Conservation (phyloP, 2,113 vertebrate species). For the Thunnus thynnus region DNA sequence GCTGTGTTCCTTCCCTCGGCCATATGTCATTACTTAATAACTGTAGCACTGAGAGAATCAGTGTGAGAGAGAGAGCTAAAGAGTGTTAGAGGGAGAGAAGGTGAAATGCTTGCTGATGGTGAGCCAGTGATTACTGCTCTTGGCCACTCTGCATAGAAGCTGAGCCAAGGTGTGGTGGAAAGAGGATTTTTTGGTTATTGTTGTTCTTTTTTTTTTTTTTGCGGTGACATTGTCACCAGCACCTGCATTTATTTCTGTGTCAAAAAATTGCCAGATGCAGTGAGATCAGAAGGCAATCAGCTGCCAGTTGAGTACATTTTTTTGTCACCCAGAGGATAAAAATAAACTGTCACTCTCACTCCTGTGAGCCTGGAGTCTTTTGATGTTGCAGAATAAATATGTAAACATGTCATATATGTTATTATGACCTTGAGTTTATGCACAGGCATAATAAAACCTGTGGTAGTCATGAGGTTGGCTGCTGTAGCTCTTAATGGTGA, state of each 20-base stretch:
- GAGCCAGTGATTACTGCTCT: conserved; percentile 61
- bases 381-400: conserved; percentile 29
- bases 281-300: conserved; percentile 48
- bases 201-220: conserved; percentile 10
- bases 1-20: conserved; percentile 55
- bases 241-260: conserved; percentile 53
- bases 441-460: neutral
- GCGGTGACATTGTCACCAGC: conserved; percentile 36
- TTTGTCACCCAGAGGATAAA: conserved; percentile 55
- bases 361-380: conserved; percentile 34
- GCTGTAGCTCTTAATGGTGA: conserved; percentile 12
- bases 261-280: conserved; percentile 32
- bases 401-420: conserved; percentile 7
- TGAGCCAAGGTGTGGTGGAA: conserved; percentile 30
- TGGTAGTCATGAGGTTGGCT: neutral
- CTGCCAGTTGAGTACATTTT: conserved; percentile 15
- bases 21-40: conserved; percentile 77
- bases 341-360: conserved; percentile 48
- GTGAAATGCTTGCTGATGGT: conserved; percentile 37
- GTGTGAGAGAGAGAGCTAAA: conserved; percentile 19
- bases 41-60: conserved; percentile 40
- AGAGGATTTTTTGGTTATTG: no score
- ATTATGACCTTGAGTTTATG: conserved; percentile 59
- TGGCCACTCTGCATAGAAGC: conserved; percentile 56
- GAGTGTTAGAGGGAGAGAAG: conserved; percentile 4